A percentile compares a stretch with the other conserved stretches of the same genome.
These are phyloP conservation scores for Phalacrocorax aristotelis DNA, from an alignment of 2,113 vertebrate species.

Conservation along the genomic window DNA sequence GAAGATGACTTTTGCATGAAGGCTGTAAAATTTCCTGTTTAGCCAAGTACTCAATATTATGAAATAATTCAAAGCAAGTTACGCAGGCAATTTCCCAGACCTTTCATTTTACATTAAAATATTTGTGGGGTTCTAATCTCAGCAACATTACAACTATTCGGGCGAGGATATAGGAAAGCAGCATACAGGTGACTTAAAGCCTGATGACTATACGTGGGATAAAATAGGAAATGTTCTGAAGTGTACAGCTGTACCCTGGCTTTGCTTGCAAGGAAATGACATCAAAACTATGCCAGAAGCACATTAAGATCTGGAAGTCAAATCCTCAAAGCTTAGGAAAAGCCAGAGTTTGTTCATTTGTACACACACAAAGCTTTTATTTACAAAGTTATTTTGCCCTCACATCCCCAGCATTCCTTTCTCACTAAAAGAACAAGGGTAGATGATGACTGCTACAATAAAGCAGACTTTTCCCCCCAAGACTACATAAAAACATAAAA, in stretches of 20 bases:
- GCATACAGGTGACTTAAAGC: neutral
- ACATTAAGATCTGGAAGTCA: constrained; percentile 45
- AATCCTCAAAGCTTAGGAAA: constrained; percentile 53
- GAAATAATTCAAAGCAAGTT: neutral
- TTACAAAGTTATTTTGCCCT: constrained; percentile 22
- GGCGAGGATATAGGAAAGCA: neutral
- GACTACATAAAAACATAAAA: neutral
- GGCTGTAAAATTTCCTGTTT: neutral
- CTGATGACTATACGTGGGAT: neutral
- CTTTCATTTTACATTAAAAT: neutral
- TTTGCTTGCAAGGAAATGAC: constrained; percentile 52
- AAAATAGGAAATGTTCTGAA: constrained; percentile 27
- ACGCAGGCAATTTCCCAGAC: neutral
- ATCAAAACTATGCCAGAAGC: constrained; percentile 38
- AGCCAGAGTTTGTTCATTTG: neutral
- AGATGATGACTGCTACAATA: neutral
- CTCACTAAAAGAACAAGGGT: neutral
- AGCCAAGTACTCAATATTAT: neutral
- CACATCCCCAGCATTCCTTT: neutral
- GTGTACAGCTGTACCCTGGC: constrained; percentile 5
- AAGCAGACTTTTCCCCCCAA: neutral
- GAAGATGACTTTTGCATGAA: neutral
- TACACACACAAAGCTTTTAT: constrained; percentile 2
- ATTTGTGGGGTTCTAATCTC: neutral
- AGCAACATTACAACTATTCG: neutral